Evolutionary conservation across 2,888 invertebrate species (phyloP).

Genomic region (Spisula solida): DNA sequence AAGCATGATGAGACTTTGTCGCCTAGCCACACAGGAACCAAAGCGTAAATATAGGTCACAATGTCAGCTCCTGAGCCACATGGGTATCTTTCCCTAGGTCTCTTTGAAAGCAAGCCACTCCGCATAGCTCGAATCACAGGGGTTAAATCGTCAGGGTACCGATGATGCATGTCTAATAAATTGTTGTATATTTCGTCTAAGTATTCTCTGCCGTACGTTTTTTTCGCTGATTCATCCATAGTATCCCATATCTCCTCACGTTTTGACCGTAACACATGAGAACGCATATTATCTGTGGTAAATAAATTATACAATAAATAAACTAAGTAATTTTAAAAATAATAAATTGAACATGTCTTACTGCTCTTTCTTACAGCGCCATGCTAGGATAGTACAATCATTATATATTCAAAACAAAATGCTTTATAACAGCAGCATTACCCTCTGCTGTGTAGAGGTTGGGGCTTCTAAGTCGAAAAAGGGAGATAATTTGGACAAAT

Average conservation of each 20-base stretch:
- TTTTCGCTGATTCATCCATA: conserved; percentile 78
- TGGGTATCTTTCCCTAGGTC: conserved; percentile 82
- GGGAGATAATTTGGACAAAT: too few species aligned
- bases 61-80: conserved; percentile 84
- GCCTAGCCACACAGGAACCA: conserved; percentile 84
- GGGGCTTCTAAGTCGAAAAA: too few species aligned
- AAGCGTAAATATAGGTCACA: conserved; percentile 78
- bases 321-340: too few species aligned
- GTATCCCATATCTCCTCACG: conserved; percentile 83
- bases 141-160: conserved; percentile 82
- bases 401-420: too few species aligned
- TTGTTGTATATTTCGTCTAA: conserved; percentile 80
- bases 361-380: too few species aligned
- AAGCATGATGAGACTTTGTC: conserved; percentile 78
- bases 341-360: too few species aligned
- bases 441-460: too few species aligned
- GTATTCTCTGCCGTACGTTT: conserved; percentile 82
- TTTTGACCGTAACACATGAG: conserved; percentile 73
- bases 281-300: conserved; percentile 79
- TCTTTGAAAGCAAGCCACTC: conserved; percentile 83
- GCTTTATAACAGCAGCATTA: too few species aligned
- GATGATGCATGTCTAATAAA: conserved; percentile 71
- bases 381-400: too few species aligned
- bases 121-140: conserved; percentile 84
- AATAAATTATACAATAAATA: neutral